Evolutionary conservation across 2,888 invertebrate genomes (phyloP).

Genomic region (Andrena chrysosceles): DNA sequence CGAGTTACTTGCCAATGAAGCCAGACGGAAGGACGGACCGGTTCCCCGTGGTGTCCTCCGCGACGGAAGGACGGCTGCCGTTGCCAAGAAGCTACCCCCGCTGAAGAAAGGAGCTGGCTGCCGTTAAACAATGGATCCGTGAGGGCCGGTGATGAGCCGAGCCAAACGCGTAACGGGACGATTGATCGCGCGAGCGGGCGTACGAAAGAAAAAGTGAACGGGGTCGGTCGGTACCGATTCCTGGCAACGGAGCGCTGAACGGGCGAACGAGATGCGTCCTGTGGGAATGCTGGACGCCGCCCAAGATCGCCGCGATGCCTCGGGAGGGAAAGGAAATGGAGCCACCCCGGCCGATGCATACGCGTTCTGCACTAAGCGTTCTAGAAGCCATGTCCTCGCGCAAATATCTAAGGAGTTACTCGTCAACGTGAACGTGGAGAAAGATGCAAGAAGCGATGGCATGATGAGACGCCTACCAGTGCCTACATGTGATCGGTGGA

Average conservation of each 20-base stretch:
- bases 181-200: slow-evolving; percentile 36
- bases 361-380: slow-evolving; percentile 68
- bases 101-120: slow-evolving; percentile 25
- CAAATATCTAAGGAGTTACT: slow-evolving; percentile 58
- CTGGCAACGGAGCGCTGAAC: slow-evolving; percentile 61
- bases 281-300: slow-evolving; percentile 49
- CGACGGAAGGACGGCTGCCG: slow-evolving; percentile 51
- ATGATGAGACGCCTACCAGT: slow-evolving; percentile 72
- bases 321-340: slow-evolving; percentile 19
- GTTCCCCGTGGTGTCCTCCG: slow-evolving; percentile 28
- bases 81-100: slow-evolving; percentile 66
- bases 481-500: slow-evolving; percentile 66
- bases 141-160: slow-evolving; percentile 33
- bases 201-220: slow-evolving; percentile 9
- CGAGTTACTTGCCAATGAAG: slow-evolving; percentile 65
- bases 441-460: slow-evolving; percentile 75
- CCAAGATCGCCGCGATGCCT: slow-evolving; percentile 30
- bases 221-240: slow-evolving; percentile 25
- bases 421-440: slow-evolving; percentile 46
- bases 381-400: slow-evolving; percentile 76
- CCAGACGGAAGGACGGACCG: slow-evolving; percentile 36
- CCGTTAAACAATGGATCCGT: slow-evolving; percentile 52
- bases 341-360: slow-evolving; percentile 72
- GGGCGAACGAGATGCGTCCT: slow-evolving; percentile 25
- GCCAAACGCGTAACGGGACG: slow-evolving; percentile 58